These are phyloP conservation scores for Alosa alosa DNA, from an alignment of 2,113 vertebrate genomes.

Conservation along the genomic window DNA sequence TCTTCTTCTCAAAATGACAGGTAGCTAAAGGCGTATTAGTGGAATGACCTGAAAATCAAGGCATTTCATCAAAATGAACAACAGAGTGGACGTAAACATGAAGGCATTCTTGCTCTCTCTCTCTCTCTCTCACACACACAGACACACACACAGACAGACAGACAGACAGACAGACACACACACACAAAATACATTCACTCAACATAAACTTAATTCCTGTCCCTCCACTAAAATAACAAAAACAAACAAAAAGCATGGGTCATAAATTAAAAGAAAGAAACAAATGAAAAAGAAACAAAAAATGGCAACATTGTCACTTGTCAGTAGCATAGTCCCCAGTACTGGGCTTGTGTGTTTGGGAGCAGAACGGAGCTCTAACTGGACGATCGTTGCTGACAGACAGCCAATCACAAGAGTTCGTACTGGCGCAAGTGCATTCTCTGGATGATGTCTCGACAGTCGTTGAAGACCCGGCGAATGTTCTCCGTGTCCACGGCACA, in stretches of 20 bases:
- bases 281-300: slow-evolving; percentile 1
- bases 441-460: slow-evolving; percentile 90
- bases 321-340: slow-evolving; percentile 66
- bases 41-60: slow-evolving; percentile 63
- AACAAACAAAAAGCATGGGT: slow-evolving; percentile 36
- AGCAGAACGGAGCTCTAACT: slow-evolving; percentile 34
- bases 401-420: slow-evolving; percentile 88
- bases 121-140: neutral
- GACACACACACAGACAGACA: slow-evolving; percentile 7
- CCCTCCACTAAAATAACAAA: slow-evolving; percentile 18
- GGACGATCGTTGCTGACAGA: neutral
- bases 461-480: slow-evolving; percentile 86
- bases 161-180: slow-evolving; percentile 16
- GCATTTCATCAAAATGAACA: slow-evolving; percentile 26
- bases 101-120: neutral
- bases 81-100: slow-evolving; percentile 17
- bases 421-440: slow-evolving; percentile 97
- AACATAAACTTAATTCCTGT: slow-evolving; percentile 4
- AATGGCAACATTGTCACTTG: slow-evolving; percentile 56
- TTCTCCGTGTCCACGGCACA: slow-evolving; percentile 97
- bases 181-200: slow-evolving; percentile 6
- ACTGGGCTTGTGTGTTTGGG: slow-evolving; percentile 45
- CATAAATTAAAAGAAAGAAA: slow-evolving; percentile 29
- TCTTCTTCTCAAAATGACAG: slow-evolving; percentile 43
- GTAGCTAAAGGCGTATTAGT: slow-evolving; percentile 77